phyloP scores from a whole-genome alignment of 1,140 invertebrate genomes.

The Drosophila lini region DNA sequence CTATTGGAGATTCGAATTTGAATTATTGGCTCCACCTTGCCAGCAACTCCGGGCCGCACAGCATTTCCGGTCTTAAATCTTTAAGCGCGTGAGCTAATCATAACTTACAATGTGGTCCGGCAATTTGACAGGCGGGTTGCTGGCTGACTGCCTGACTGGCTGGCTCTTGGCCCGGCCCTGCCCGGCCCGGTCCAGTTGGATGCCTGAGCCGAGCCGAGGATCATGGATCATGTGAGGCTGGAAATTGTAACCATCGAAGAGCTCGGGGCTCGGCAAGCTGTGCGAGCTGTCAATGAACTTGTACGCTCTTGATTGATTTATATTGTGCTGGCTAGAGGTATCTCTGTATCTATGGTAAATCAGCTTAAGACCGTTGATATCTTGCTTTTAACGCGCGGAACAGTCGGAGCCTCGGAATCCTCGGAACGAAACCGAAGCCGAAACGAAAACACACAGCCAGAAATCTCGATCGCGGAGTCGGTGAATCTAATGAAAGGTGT shows the following conservation, averaged over 20 bases:
- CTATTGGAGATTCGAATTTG: slow-evolving; percentile 75
- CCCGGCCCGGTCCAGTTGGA: slow-evolving; percentile 43
- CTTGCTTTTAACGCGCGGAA: slow-evolving; percentile 46
- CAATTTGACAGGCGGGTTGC: slow-evolving; percentile 74
- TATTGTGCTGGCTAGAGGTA: slow-evolving; percentile 69
- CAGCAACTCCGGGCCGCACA: slow-evolving; percentile 8
- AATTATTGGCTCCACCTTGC: slow-evolving; percentile 71
- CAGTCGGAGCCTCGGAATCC: not conserved
- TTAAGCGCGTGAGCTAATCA: slow-evolving; percentile 80
- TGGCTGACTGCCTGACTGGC: slow-evolving; percentile 4
- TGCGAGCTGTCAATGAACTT: slow-evolving; percentile 84
- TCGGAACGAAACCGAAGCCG: slow-evolving; percentile 15
- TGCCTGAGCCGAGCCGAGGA: slow-evolving; percentile 7
- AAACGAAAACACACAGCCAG: slow-evolving; percentile 9
- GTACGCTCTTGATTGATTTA: slow-evolving; percentile 82
- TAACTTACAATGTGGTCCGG: slow-evolving; percentile 82
- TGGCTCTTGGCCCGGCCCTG: slow-evolving; percentile 37
- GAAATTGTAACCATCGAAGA: slow-evolving; percentile 31
- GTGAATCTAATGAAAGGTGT: slow-evolving; percentile 64
- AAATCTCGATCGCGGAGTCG: slow-evolving; percentile 28
- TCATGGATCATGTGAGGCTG: slow-evolving; percentile 72
- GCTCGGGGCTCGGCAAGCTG: slow-evolving; percentile 72
- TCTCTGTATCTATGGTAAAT: slow-evolving; percentile 59
- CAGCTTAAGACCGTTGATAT: slow-evolving; percentile 61
- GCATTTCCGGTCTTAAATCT: slow-evolving; percentile 81